Conservation (phyloP, 2,888 invertebrate species). For the Catonia carolina region DNA sequence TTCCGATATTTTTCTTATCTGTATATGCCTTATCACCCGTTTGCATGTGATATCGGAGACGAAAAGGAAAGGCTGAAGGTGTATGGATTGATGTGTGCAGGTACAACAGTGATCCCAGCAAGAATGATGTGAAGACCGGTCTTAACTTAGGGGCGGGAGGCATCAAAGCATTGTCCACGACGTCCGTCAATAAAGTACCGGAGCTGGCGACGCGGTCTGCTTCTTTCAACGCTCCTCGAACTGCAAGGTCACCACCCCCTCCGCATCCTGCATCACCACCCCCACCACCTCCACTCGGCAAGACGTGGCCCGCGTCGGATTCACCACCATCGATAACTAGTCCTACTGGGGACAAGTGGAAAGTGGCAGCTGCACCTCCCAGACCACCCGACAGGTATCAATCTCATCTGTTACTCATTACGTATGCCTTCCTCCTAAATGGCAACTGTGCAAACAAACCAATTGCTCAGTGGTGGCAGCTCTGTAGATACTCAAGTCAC, state of each 20-base stretch:
- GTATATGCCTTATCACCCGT: no score
- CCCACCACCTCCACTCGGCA: slow-evolving; percentile 38
- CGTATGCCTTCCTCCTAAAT: no score
- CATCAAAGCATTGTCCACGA: slow-evolving; percentile 4
- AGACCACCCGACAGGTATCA: neutral
- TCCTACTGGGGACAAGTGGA: no score
- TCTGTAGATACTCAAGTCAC: no score
- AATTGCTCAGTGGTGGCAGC: no score
- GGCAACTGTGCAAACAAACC: no score
- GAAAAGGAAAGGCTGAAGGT: no score
- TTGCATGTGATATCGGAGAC: no score
- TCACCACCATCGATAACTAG: neutral
- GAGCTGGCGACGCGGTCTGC: slow-evolving; percentile 28
- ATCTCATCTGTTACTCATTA: slow-evolving; percentile 19
- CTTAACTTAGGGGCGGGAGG: neutral
- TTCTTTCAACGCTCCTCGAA: slow-evolving; percentile 36
- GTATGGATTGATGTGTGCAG: no score
- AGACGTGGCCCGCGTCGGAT: neutral
- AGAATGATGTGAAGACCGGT: slow-evolving; percentile 46
- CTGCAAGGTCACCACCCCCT: slow-evolving; percentile 37
- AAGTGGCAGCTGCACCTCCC: neutral
- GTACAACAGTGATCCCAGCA: slow-evolving; percentile 58
- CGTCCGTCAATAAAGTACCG: slow-evolving; percentile 7
- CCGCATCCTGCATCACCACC: slow-evolving; percentile 38
- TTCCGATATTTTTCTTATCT: no score